These are phyloP conservation scores for Coptodon rendalli DNA, from an alignment of 2,113 vertebrate species.

Conservation along the genomic window DNA sequence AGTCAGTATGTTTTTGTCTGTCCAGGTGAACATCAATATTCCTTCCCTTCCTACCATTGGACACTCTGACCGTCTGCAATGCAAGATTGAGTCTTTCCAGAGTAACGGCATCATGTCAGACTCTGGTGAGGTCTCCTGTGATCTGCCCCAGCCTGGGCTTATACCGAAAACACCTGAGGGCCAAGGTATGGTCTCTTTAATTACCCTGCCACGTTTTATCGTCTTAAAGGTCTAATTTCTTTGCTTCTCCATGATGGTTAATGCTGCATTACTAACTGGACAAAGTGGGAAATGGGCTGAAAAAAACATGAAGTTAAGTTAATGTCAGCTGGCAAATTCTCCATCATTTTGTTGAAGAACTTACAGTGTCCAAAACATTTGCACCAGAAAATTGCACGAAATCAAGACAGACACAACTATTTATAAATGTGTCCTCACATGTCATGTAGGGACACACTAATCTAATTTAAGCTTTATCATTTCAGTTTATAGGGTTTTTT, in stretches of 20 bases:
- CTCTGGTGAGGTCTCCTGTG: constrained; percentile 60
- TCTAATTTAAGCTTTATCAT: background rate
- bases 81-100: constrained; percentile 24
- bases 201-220: background rate
- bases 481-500: background rate
- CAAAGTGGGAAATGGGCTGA: background rate
- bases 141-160: constrained; percentile 40
- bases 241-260: background rate
- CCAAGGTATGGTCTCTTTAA: constrained; percentile 46
- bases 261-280: background rate
- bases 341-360: rapidly evolving
- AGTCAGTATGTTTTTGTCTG: background rate
- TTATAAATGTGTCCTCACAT: too few relatives aligned
- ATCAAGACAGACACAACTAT: background rate
- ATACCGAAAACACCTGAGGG: constrained; percentile 59
- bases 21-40: constrained; percentile 65
- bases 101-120: constrained; percentile 50
- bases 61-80: constrained; percentile 56
- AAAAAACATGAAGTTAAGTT: background rate
- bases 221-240: background rate
- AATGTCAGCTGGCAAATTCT: background rate
- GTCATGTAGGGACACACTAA: rapidly evolving
- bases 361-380: background rate
- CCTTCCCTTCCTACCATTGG: constrained; percentile 59
- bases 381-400: background rate